Evolutionary conservation across 2,888 invertebrate genomes (phyloP), one percentile per base, ranked within the genome.

Genomic region (Dione juno): DNA sequence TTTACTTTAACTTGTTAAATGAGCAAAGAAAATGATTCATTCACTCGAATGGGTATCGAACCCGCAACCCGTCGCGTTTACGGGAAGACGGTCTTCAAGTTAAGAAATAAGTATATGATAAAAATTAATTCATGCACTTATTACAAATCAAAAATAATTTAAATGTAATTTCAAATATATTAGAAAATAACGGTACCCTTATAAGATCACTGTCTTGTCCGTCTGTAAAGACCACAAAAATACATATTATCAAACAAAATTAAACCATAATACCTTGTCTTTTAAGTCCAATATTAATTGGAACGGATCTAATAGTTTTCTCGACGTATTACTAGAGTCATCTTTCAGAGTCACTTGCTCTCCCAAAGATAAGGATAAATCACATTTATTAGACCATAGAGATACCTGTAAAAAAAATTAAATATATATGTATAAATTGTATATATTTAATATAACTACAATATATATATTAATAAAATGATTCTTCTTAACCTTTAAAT

Each of bases 331-430:
- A n/a, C 54, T 69, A 35, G 70, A 16, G 14, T 89, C 14, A 95
- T 86, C 65, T 90, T 89, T 61, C 0, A 88, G 11, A 2, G 73
- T 70, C 58, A 94, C 90, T 69, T 95, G 94, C 52, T 95, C 94
- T 0, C 98, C 98, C 45, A 94, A 94, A 0, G 97, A 96, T 57
- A 99, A 90, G 0, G 98, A 98, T 64, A 99, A 88, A 89, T 99
- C 99, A 83, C 97, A 97, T 83, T 97, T 96, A 89, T 99, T 99
- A 0, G 98, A 97, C 99, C 99, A 99, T 13, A 99, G 92, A 81
- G 96, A 95, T 14, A 96, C 82, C 95, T 96, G 86, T 0, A 91
- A 84, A 13, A 69, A 37, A 45, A 64, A 67, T 40, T 40, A 11
- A 40, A 16, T n/a, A n/a, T n/a, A 8, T n/a, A n/a, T 28, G 5